phyloP scores from a whole-genome alignment of 53 echinoderm and acorn worm species.

The Stichopus horrens region DNA sequence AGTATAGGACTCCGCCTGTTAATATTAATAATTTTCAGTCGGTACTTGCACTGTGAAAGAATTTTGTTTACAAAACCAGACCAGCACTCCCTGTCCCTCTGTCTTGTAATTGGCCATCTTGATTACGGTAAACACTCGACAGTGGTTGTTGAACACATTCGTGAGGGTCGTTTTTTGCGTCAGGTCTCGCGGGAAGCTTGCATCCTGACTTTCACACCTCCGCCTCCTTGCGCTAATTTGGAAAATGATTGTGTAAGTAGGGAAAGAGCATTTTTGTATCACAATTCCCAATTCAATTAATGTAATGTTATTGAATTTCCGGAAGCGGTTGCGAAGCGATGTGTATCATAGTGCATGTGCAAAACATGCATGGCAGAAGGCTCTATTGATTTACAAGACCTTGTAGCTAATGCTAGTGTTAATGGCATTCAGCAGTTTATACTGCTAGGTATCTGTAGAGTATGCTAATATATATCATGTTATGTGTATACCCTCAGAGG shows the following conservation, averaged over 20 bases:
- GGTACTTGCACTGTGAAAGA: no score
- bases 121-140: neutral
- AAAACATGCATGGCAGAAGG: no score
- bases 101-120: neutral
- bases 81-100: neutral
- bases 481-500: no score
- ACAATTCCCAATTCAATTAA: conserved; percentile 41
- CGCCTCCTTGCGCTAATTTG: conserved; percentile 4
- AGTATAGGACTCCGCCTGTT: no score
- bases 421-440: no score
- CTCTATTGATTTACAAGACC: no score
- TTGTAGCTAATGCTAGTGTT: no score
- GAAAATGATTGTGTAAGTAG: neutral
- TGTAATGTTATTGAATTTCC: conserved; percentile 36
- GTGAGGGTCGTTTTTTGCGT: neutral
- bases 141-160: neutral
- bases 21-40: no score
- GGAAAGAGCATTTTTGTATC: conserved; percentile 8
- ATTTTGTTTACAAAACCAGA: no score
- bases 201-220: neutral
- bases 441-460: no score
- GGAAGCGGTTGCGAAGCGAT: neutral
- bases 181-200: neutral
- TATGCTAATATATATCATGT: no score
- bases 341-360: no score